A percentile compares a stretch with the other conserved stretches of the same genome.
phyloP scores from a whole-genome alignment of 2,797 vertebrate genomes.

The Coilia nasus region DNA sequence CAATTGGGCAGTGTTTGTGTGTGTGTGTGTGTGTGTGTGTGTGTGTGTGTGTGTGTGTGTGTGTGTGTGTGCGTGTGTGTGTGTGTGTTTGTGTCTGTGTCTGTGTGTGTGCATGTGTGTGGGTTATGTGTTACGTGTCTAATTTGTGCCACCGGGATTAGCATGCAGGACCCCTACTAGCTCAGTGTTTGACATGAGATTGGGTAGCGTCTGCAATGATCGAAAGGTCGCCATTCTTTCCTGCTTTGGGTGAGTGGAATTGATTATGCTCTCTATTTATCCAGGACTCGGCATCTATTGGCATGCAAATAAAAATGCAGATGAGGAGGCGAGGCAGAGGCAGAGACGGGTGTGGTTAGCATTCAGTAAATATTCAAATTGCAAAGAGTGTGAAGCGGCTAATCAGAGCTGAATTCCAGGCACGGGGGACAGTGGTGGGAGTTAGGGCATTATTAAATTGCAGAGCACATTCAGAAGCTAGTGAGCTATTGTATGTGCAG shows the following conservation, averaged over 20 bases:
- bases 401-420: constrained; percentile 71
- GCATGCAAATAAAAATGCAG: constrained; percentile 75
- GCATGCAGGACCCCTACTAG: constrained; percentile 56
- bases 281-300: constrained; percentile 66
- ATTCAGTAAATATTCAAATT: constrained; percentile 74
- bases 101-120: no score
- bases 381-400: constrained; percentile 63
- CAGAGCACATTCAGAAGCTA: constrained; percentile 58
- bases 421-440: constrained; percentile 45
- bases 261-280: constrained; percentile 73
- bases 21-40: constrained; percentile 20
- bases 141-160: constrained; percentile 56
- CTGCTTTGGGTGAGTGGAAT: constrained; percentile 62
- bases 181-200: constrained; percentile 63
- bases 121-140: constrained; percentile 39
- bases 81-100: no score
- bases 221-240: constrained; percentile 70
- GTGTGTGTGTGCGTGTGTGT: no score
- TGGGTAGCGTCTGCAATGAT: constrained; percentile 51
- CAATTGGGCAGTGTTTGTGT: constrained; percentile 33
- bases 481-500: constrained; percentile 53
- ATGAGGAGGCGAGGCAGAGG: constrained; percentile 62
- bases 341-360: constrained; percentile 59
- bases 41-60: no score
- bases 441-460: constrained; percentile 53